Evolutionary conservation across 2,113 vertebrate species (phyloP).

Genomic region (Leptocoma aspasia): DNA sequence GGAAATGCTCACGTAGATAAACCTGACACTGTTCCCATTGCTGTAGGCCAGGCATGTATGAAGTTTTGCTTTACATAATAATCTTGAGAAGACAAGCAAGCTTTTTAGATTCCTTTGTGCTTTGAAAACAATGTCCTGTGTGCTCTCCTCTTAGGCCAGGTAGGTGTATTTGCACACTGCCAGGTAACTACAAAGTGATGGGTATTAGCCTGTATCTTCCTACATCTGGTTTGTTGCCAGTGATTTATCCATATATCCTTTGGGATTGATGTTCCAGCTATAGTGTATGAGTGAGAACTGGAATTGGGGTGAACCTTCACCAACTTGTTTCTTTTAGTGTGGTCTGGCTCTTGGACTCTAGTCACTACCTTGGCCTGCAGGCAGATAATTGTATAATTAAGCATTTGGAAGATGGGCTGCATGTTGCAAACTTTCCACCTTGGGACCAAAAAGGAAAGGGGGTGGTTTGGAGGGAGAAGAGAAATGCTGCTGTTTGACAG

Average conservation of each 20-base stretch:
- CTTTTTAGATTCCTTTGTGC: neutral
- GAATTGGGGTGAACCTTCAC: neutral
- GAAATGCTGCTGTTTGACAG: neutral
- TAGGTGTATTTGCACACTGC: neutral
- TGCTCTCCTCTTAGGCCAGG: neutral
- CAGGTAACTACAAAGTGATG: neutral
- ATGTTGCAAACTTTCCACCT: neutral
- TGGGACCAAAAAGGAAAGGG: neutral
- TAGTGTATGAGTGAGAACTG: rapidly evolving
- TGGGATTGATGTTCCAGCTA: neutral
- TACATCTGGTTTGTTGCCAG: neutral
- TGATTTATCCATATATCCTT: neutral
- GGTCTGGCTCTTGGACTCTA: neutral
- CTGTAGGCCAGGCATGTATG: neutral
- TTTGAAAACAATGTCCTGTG: neutral
- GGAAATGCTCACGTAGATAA: neutral
- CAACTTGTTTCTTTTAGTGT: neutral
- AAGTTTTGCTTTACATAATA: neutral
- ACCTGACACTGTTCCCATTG: neutral
- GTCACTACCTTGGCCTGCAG: neutral
- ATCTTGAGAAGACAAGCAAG: neutral
- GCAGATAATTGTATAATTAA: neutral
- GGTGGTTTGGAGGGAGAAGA: neutral
- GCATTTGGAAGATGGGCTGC: neutral
- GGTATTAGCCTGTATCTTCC: neutral